Evolutionary conservation across 2,888 invertebrate species (phyloP).

Genomic region (Lycocerus yunnanus): DNA sequence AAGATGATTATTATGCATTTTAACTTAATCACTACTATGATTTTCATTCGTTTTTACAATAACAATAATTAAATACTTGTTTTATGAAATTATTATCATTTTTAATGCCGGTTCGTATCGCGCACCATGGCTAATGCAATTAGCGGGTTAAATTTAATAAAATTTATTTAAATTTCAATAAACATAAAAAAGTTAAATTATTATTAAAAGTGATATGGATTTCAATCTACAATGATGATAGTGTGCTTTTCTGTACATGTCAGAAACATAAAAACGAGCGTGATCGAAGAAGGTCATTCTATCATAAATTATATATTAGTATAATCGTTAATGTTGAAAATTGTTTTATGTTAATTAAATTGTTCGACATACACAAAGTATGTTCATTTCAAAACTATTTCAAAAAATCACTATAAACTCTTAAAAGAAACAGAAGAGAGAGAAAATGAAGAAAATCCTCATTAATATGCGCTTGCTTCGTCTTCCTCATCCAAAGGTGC

Average conservation of each 20-base stretch:
- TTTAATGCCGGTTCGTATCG: background rate
- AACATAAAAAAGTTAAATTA: background rate
- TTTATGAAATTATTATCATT: background rate
- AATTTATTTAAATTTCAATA: background rate
- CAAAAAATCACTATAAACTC: background rate
- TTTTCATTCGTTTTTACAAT: background rate
- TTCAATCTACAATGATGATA: background rate
- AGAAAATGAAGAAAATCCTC: no score
- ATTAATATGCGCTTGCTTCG: no score
- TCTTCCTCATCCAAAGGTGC: no score
- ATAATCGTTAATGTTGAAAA: background rate
- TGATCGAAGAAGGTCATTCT: slow-evolving; percentile 1
- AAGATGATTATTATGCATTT: background rate
- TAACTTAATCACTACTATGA: background rate
- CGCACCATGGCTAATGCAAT: no score
- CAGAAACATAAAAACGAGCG: slow-evolving; percentile 1
- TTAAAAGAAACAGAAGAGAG: background rate
- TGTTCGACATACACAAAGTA: background rate
- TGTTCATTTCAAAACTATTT: background rate
- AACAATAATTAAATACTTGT: background rate
- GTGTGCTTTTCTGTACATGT: slow-evolving; percentile 1
- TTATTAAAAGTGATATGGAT: background rate
- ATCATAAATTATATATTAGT: background rate
- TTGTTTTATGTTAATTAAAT: background rate
- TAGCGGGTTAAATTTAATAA: background rate